A percentile compares a stretch with the other conserved stretches of the same genome.
phyloP scores from a whole-genome alignment of 2,888 invertebrate species.

The Lordiphosa andalusiaca region DNA sequence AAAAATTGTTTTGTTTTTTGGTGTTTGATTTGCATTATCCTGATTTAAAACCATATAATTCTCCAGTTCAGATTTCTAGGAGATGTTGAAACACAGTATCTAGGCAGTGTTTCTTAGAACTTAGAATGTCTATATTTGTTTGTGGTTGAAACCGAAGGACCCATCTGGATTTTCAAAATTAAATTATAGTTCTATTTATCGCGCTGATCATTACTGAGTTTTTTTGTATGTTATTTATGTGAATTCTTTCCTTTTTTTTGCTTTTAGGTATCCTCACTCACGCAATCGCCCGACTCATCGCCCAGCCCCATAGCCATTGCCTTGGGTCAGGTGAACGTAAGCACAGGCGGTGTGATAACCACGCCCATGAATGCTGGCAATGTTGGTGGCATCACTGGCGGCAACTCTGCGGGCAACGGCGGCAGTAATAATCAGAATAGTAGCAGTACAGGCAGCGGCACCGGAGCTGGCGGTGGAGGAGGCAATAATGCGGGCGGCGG shows the following conservation, averaged over 20 bases:
- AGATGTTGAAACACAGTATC: too few species aligned
- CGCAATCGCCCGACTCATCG: conserved; percentile 94
- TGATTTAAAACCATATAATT: too few species aligned
- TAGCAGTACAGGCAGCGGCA: conserved; percentile 71
- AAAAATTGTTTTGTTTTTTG: too few species aligned
- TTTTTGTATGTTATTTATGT: background rate
- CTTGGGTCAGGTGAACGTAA: conserved; percentile 83
- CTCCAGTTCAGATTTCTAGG: too few species aligned
- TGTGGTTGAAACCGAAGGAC: too few species aligned
- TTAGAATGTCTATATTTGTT: too few species aligned
- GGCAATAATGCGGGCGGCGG: conserved; percentile 70
- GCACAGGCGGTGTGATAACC: conserved; percentile 77
- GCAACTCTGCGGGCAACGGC: conserved; percentile 57
- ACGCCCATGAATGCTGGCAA: conserved; percentile 80
- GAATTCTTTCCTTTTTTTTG: conserved; percentile 2
- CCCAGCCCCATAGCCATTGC: conserved; percentile 92
- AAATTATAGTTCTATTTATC: too few species aligned
- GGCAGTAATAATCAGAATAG: conserved; percentile 37
- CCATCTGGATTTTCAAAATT: too few species aligned
- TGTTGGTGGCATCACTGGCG: conserved; percentile 77
- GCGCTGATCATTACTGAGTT: too few species aligned
- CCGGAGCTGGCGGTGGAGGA: conserved; percentile 75
- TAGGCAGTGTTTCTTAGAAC: too few species aligned
- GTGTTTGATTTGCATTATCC: too few species aligned
- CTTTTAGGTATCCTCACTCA: conserved; percentile 87